Conservation (phyloP, 2,888 invertebrate species). For the Spodoptera picta region DNA sequence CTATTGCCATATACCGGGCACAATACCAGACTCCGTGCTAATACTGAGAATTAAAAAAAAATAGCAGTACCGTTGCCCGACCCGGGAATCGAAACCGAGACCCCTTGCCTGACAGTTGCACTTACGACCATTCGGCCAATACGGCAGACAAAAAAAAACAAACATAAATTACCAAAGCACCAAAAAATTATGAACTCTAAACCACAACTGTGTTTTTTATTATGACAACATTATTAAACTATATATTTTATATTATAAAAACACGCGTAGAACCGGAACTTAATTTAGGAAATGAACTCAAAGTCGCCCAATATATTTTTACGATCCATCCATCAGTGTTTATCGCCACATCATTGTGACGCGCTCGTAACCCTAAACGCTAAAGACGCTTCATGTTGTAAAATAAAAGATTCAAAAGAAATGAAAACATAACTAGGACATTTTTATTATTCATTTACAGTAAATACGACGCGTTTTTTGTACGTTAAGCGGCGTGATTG, state of each 20-base stretch:
- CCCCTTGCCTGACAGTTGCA: no score
- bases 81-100: no score
- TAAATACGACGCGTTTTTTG: slow-evolving; percentile 23
- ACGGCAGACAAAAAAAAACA: neutral
- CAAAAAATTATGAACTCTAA: neutral
- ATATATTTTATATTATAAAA: slow-evolving; percentile 33
- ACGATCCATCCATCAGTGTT: slow-evolving; percentile 63
- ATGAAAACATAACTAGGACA: slow-evolving; percentile 43
- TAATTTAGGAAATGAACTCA: slow-evolving; percentile 62
- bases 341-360: slow-evolving; percentile 60
- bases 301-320: slow-evolving; percentile 65
- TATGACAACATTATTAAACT: slow-evolving; percentile 26
- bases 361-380: slow-evolving; percentile 60
- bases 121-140: no score
- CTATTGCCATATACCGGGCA: no score
- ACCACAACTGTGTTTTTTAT: slow-evolving; percentile 13
- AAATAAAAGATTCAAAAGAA: slow-evolving; percentile 53
- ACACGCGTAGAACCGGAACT: slow-evolving; percentile 48
- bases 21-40: no score
- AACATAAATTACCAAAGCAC: neutral
- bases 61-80: no score
- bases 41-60: no score
- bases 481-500: slow-evolving; percentile 11
- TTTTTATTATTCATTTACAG: slow-evolving; percentile 50
- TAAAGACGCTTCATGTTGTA: slow-evolving; percentile 50